phyloP scores from a whole-genome alignment of 2,113 vertebrate genomes.

The Rhea pennata region DNA sequence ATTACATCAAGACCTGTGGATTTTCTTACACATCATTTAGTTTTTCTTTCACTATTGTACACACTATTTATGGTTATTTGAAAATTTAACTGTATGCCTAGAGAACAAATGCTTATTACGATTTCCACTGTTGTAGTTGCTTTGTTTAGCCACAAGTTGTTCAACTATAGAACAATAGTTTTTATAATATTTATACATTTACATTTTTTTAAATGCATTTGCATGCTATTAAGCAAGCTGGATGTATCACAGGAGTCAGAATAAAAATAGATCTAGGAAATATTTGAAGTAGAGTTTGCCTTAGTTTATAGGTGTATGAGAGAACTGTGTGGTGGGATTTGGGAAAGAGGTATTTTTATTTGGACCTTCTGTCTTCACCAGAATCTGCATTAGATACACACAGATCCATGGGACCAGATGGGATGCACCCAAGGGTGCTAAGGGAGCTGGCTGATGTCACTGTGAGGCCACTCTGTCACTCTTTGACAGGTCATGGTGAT shows the following conservation, averaged over 20 bases:
- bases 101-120: not conserved
- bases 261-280: not conserved
- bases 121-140: not conserved
- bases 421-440: not conserved
- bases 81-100: not conserved
- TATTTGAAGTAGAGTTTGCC: not conserved
- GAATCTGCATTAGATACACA: not conserved
- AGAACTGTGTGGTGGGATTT: not conserved
- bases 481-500: not conserved
- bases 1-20: not conserved
- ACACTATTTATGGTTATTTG: not conserved
- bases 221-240: not conserved
- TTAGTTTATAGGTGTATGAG: not conserved
- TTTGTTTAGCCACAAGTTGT: not conserved
- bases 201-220: not conserved
- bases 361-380: not conserved
- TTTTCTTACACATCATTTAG: not conserved
- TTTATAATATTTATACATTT: not conserved
- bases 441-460: not conserved
- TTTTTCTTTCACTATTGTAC: not conserved
- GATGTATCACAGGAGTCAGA: not conserved
- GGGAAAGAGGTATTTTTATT: not conserved
- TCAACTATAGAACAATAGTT: not conserved
- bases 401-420: not conserved
- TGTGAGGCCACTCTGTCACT: not conserved